Evolutionary conservation across 2,797 vertebrate species (phyloP), one percentile per base, ranked within the genome.

Genomic region (Mergus octosetaceus): DNA sequence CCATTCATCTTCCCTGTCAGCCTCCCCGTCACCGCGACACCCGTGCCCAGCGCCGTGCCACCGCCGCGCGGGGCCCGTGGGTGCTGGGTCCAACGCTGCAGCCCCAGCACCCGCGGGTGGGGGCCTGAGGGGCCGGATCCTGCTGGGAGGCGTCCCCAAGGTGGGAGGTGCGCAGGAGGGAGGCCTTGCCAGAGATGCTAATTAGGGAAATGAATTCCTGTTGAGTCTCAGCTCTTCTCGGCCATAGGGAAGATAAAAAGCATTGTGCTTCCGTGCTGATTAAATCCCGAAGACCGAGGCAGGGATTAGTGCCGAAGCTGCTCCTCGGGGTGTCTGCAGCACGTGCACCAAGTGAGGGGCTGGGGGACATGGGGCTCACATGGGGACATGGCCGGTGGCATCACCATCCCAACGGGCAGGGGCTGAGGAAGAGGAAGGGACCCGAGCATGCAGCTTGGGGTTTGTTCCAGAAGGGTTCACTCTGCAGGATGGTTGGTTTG

Each of bases 1-100:
- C 97, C 96, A 98, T 98, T 98, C 92, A 98, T 98, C 98, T 98
- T 98, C 93, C 92, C 89, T 97, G 96, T 95, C 97, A 98, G 93
- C 43, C 32, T 58, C 90, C 6, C 69, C 36, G 28, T 53, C 78
- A 51, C 49, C 6, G 0, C 18, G 2, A 5, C 0, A 0, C 71
- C 86, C 3, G 0, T 36, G 77, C 90, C 87, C 54, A 20, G 54
- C 30, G 11, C 54, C 30, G 30, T 56, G 54, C 54, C 30, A 64
- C 39, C 9, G 13, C 62, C 4, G 19, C 9, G 13, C 30, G 39
- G 27, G 38, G 61, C 61, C 38, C 24, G 24, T 49, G 61, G 62
- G 62, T 65, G 51, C 51, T 10, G 54, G 30, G 28, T 30, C 17
- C 28, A 11, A 30, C 6, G 17, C 54, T 32, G 17, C 38, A 64